Evolutionary conservation across 2,888 invertebrate species (phyloP).

Genomic region (Sinotaia quadrata): DNA sequence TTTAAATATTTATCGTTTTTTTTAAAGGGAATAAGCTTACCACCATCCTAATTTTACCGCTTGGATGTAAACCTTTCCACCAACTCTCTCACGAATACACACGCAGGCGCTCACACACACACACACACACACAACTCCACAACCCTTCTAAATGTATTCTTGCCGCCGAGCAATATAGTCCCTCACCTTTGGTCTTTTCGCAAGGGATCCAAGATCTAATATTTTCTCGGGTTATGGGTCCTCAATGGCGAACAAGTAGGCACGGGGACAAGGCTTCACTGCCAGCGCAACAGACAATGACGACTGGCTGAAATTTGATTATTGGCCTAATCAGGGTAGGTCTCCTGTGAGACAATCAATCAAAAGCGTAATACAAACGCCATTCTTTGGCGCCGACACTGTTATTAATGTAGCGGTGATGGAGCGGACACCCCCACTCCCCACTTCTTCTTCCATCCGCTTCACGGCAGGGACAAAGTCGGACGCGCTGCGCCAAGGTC

Average conservation of each 20-base stretch:
- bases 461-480: background rate
- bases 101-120: background rate
- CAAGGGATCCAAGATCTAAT: background rate
- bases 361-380: conserved; percentile 52
- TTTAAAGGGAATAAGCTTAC: too few species aligned
- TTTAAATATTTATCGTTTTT: too few species aligned
- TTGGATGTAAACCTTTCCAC: too few species aligned
- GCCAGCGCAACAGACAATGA: conserved; percentile 47
- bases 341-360: conserved; percentile 51
- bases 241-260: conserved; percentile 31
- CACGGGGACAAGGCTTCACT: conserved; percentile 30
- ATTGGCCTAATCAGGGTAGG: conserved; percentile 50
- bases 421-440: background rate
- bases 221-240: conserved; percentile 4
- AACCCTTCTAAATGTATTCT: background rate
- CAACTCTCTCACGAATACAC: background rate
- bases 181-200: background rate
- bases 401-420: conserved; percentile 45
- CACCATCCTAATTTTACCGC: too few species aligned
- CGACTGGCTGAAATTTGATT: conserved; percentile 57
- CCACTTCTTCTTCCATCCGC: background rate
- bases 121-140: background rate
- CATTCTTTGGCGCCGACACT: conserved; percentile 45
- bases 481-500: background rate
- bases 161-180: background rate